phyloP scores from a whole-genome alignment of 2,888 invertebrate species.

The Apotomis capreana region DNA sequence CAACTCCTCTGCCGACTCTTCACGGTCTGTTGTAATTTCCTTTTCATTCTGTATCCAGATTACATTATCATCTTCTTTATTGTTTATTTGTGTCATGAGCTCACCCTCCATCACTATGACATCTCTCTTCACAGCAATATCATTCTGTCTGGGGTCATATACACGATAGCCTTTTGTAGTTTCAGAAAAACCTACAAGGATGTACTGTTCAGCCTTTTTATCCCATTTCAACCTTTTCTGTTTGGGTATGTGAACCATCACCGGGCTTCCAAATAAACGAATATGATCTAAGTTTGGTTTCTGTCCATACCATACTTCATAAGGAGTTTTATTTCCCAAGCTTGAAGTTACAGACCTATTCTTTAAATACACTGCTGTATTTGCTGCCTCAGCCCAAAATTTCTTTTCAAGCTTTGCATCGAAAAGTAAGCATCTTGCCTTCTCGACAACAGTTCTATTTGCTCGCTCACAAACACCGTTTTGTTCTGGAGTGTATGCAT shows the following conservation, averaged over 20 bases:
- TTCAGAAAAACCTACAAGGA: slow-evolving; percentile 47
- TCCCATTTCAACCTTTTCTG: slow-evolving; percentile 47
- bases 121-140: background rate
- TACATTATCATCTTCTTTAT: slow-evolving; percentile 40
- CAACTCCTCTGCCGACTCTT: background rate
- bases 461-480: too few species aligned
- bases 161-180: background rate
- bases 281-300: slow-evolving; percentile 43
- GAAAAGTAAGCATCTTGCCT: slow-evolving; percentile 32
- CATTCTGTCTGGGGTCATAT: background rate
- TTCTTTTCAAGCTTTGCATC: too few species aligned
- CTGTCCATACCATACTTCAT: slow-evolving; percentile 14
- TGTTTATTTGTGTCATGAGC: too few species aligned
- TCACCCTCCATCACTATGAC: slow-evolving; percentile 3
- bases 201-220: slow-evolving; percentile 45
- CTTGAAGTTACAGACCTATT: slow-evolving; percentile 23
- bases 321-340: slow-evolving; percentile 17
- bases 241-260: slow-evolving; percentile 45
- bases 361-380: slow-evolving; percentile 30
- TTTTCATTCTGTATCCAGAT: slow-evolving; percentile 38
- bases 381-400: slow-evolving; percentile 34
- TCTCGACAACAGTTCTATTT: too few species aligned
- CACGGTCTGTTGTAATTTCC: slow-evolving; percentile 14
- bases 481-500: too few species aligned
- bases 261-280: slow-evolving; percentile 43